Conservation (phyloP, 2,797 vertebrate genomes). For the Antennarius maculatus region DNA sequence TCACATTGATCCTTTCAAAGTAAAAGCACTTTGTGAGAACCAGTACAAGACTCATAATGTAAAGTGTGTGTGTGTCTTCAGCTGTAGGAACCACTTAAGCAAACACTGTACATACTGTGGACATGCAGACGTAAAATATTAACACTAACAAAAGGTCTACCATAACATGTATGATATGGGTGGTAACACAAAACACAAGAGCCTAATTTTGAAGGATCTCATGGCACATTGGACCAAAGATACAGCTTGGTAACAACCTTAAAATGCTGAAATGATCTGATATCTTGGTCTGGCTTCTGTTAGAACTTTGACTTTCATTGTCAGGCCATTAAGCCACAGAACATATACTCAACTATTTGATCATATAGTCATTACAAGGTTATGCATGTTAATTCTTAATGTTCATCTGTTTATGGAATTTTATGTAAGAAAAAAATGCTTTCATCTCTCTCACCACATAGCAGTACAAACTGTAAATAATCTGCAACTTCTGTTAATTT, state of each 20-base stretch:
- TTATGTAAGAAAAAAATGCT: constrained; percentile 44
- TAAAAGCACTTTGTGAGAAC: neutral
- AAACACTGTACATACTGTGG: constrained; percentile 53
- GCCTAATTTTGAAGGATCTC: constrained; percentile 6
- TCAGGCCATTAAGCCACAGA: neutral
- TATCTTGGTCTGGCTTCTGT: constrained; percentile 17
- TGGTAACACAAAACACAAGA: constrained; percentile 12
- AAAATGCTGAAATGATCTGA: constrained; percentile 18
- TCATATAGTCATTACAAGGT: constrained; percentile 4
- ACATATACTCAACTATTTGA: constrained; percentile 1
- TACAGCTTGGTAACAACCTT: neutral
- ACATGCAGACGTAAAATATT: constrained; percentile 29
- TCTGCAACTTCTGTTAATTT: constrained; percentile 36
- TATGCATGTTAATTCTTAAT: constrained; percentile 30
- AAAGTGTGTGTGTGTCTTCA: constrained; percentile 5
- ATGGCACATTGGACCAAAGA: constrained; percentile 6
- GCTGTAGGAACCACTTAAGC: neutral
- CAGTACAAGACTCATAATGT: constrained; percentile 1
- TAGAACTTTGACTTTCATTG: constrained; percentile 4
- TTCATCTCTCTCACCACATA: constrained; percentile 22
- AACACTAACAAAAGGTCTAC: constrained; percentile 65
- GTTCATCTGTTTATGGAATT: constrained; percentile 24
- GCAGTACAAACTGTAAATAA: constrained; percentile 58
- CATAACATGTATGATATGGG: constrained; percentile 13
- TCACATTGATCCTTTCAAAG: neutral